A percentile compares a stretch with the other conserved stretches of the same genome.
These are phyloP conservation scores for Ophioninae sp. DNA, from an alignment of 2,888 invertebrate genomes.

Conservation along the genomic window DNA sequence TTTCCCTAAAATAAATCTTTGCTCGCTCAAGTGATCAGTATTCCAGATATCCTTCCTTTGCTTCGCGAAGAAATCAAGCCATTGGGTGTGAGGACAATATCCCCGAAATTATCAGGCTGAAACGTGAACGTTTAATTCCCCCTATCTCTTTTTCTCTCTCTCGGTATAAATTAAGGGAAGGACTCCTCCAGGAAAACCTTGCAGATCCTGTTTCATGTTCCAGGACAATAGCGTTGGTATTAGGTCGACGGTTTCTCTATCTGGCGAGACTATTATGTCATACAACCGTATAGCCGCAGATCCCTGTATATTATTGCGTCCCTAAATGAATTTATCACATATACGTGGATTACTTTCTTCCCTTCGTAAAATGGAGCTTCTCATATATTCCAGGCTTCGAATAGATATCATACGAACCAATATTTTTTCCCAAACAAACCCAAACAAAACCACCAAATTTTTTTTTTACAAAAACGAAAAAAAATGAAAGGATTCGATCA, in stretches of 20 bases:
- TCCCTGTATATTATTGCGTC: slow-evolving; percentile 35
- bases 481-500: too few species aligned
- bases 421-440: too few species aligned
- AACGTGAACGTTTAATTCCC: background rate
- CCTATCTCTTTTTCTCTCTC: slow-evolving; percentile 5
- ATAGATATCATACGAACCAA: slow-evolving; percentile 1
- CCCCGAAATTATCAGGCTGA: background rate
- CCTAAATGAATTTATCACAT: slow-evolving; percentile 40
- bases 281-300: slow-evolving; percentile 31
- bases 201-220: slow-evolving; percentile 43
- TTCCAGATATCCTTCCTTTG: background rate
- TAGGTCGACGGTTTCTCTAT: slow-evolving; percentile 28
- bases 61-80: slow-evolving; percentile 1
- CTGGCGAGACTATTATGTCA: slow-evolving; percentile 20
- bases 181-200: slow-evolving; percentile 34
- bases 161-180: slow-evolving; percentile 5
- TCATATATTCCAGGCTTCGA: slow-evolving; percentile 14
- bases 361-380: slow-evolving; percentile 16
- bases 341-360: slow-evolving; percentile 16
- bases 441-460: too few species aligned
- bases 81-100: background rate
- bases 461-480: too few species aligned
- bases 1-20: too few species aligned
- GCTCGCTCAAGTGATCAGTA: too few species aligned
- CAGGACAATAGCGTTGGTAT: slow-evolving; percentile 30